Evolutionary conservation across 2,888 invertebrate genomes (phyloP).

Genomic region (Hoplodrina ambigua): DNA sequence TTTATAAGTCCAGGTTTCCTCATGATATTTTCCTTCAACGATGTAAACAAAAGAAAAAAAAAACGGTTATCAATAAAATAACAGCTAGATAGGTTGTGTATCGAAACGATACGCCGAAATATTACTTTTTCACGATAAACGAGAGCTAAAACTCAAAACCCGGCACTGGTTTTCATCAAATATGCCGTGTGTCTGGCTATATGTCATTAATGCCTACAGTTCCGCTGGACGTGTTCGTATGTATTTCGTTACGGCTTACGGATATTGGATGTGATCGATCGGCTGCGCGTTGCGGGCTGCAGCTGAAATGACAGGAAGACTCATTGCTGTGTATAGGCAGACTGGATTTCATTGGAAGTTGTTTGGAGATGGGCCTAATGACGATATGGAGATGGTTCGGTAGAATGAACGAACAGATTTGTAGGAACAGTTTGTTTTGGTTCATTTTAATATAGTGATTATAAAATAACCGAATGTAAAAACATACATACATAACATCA

Average conservation of each 20-base stretch:
- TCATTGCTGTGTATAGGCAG: conserved; percentile 18
- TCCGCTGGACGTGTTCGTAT: conserved; percentile 8
- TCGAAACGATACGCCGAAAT: not conserved
- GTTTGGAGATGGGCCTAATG: not conserved
- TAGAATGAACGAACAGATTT: not conserved
- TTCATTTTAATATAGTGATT: no score
- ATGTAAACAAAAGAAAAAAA: no score
- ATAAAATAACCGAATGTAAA: no score
- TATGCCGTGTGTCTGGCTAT: conserved; percentile 32
- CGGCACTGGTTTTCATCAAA: conserved; percentile 20
- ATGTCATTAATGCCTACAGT: conserved; percentile 19
- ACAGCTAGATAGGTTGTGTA: not conserved
- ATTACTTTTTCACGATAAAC: not conserved
- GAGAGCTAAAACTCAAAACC: conserved; percentile 2
- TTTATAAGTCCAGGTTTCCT: no score
- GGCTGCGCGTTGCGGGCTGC: conserved; percentile 24
- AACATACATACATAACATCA: no score
- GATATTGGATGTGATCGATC: conserved; percentile 52
- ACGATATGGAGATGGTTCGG: not conserved
- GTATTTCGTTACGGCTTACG: conserved; percentile 16
- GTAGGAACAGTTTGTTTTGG: no score
- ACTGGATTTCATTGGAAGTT: conserved; percentile 5
- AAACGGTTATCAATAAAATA: not conserved
- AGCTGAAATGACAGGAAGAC: conserved; percentile 39
- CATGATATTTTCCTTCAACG: no score